Evolutionary conservation across 2,113 vertebrate species (phyloP), one percentile per base, ranked within the genome.

Genomic region (Eulemur macaco): DNA sequence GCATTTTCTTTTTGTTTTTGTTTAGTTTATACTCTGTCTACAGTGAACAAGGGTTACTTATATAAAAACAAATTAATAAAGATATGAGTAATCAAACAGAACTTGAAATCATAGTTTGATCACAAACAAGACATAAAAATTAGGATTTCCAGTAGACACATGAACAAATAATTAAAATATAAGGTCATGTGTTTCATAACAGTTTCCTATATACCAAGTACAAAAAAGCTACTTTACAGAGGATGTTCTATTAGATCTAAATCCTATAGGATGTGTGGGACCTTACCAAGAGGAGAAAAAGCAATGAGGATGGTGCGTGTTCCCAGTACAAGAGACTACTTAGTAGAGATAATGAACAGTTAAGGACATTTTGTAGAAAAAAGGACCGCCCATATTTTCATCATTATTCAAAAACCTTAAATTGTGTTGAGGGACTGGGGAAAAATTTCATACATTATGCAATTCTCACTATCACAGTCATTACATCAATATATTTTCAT

Each of bases 1-100:
- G 11, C 81, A 31, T 68, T 94, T 80, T 63, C 37, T 94, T 93
- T 68, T 60, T 42, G 9, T 60, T 94, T 86, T 58, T 64, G 18
- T 74, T 91, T 83, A 21, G 3, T 82, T 94, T 93, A 39, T 86
- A 86, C 80, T 89, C 74, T 84, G 47, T 68, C 64, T 84, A 45
- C 6, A 90, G 47, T 52, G 17, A 74, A 7, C 17, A 95, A 5
- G 9, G 8, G 8, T 37, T 86, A 68, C 31, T 50, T 63, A 83
- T 0, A 64, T 47, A 80, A 93, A 94, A 92, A n/a, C 21, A 91
- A 94, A 63, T n/a, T 63, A 77, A 50, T 84, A 11, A 74, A 84
- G 69, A 80, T 78, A 27, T 73, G 10, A 71, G 15, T 60, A 52
- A 60, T 50, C 10, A 89, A 81, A 77, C 20, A 64, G 34, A 87